Conservation (phyloP, 2,888 invertebrate genomes). For the Rhamphomyia laevipes region DNA sequence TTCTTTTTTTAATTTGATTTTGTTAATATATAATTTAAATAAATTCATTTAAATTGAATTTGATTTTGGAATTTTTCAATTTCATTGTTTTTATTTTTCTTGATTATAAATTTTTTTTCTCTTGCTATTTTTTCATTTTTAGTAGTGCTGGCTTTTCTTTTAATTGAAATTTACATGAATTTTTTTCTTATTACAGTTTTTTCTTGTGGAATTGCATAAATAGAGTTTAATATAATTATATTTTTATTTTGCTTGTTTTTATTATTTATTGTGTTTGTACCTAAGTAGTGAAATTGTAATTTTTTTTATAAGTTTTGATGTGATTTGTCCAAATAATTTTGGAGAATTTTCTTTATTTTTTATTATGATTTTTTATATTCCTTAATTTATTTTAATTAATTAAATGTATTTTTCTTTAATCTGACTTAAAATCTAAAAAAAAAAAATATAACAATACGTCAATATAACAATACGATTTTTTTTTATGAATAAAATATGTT, state of each 20-base stretch:
- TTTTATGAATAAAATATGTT: no score
- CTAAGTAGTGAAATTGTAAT: no score
- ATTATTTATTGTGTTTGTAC: slow-evolving; percentile 10
- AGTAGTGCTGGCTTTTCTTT: slow-evolving; percentile 10
- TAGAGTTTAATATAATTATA: slow-evolving; percentile 8
- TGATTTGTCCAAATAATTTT: no score
- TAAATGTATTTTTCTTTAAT: neutral
- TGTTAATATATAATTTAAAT: no score
- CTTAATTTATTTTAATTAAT: neutral
- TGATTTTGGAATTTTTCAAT: no score
- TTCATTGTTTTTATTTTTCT: no score
- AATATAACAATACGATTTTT: neutral
- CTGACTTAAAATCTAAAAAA: slow-evolving; percentile 14
- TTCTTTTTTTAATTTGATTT: no score
- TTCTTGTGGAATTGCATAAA: slow-evolving; percentile 10
- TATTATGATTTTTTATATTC: neutral
- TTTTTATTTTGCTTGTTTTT: slow-evolving; percentile 3
- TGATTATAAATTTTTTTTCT: slow-evolving; percentile 6
- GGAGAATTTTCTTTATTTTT: no score
- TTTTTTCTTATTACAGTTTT: slow-evolving; percentile 6
- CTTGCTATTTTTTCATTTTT: slow-evolving; percentile 6
- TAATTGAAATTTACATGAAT: slow-evolving; percentile 4
- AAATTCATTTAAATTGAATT: no score
- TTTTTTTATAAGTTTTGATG: no score
- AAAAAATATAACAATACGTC: slow-evolving; percentile 14